Base-by-base conservation (phyloP, 2,888 invertebrate species). In the Linnaemya tessellans region DNA sequence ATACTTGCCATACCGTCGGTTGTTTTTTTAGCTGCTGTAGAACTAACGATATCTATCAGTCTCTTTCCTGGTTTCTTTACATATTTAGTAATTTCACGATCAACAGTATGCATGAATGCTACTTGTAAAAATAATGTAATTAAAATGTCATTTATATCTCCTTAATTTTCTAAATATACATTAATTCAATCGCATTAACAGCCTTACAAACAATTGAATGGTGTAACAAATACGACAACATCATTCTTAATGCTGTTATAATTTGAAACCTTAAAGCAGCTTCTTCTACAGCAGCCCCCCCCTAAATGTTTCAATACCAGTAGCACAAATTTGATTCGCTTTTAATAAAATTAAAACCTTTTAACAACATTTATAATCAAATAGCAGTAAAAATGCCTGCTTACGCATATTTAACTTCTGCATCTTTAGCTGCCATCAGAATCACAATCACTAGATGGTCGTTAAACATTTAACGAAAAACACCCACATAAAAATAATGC, bases 401-500 rank as follows among this genome's bases (percentile, higher is more conserved):
- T 73, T 35, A 77, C 60, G 65, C 67, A 68, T 75, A 80, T 68
- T 84, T 78, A 75, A 84, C 41, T 67, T 73, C 10, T 62, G n/a
- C 56, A 74, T 54, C 46, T 68, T 51, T 60, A 43, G 9, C 43
- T 68, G 9, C 15, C 25, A 15, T 35, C 35, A n/a, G 1, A 43
- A 5, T 1, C 38, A 65, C 11, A 43, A 5, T 1, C 38, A 65
- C 11, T 38, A 58, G 15, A 58, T 49, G 25, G 30, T 35, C 30
- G 38, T 38, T 41, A 18, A 58, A 68, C 65, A 43, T 77, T 75
- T 46, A 46, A 41, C 22, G 30, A n/a, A 67, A 35, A 60, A 15
- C 73, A 38, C 30, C 54, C 38, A 68, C 60, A 43, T 60, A 77
- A 62, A 77, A 73, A 54, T 62, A 85, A 82, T 81, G 70, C 77